A percentile compares a stretch with the other conserved stretches of the same genome.
Conservation (phyloP, 2,888 invertebrate species). For the Lochmaea crataegi region DNA sequence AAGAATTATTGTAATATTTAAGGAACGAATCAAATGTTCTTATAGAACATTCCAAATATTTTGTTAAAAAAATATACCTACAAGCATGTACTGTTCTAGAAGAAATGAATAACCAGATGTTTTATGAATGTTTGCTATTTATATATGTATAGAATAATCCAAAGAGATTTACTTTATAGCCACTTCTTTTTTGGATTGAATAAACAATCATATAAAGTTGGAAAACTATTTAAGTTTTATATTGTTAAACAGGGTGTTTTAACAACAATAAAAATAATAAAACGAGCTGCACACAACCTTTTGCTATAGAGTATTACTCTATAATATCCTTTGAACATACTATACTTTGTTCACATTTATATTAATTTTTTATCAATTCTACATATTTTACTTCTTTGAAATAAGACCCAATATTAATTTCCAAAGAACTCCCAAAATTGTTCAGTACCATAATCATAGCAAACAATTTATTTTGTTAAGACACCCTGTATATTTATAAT, state of each 20-base stretch:
- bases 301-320: too few species aligned
- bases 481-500: too few species aligned
- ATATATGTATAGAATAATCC: conserved; percentile 12
- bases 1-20: conserved; percentile 15
- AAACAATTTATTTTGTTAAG: too few species aligned
- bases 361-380: too few species aligned
- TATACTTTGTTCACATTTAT: too few species aligned
- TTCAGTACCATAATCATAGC: too few species aligned
- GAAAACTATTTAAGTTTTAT: conserved; percentile 10
- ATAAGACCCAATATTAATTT: too few species aligned
- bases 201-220: conserved; percentile 2
- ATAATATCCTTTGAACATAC: too few species aligned
- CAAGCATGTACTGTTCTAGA: conserved; percentile 18
- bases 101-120: conserved; percentile 13
- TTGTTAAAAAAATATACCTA: conserved; percentile 11
- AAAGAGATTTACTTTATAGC: neutral
- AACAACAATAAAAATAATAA: neutral
- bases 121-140: conserved; percentile 7
- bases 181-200: conserved; percentile 6
- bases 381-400: too few species aligned
- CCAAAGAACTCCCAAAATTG: too few species aligned
- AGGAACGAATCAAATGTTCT: conserved; percentile 5
- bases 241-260: neutral
- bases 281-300: neutral
- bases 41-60: too few species aligned